Evolutionary conservation across 2,888 invertebrate species (phyloP).

Genomic region (Diaprepes abbreviatus): DNA sequence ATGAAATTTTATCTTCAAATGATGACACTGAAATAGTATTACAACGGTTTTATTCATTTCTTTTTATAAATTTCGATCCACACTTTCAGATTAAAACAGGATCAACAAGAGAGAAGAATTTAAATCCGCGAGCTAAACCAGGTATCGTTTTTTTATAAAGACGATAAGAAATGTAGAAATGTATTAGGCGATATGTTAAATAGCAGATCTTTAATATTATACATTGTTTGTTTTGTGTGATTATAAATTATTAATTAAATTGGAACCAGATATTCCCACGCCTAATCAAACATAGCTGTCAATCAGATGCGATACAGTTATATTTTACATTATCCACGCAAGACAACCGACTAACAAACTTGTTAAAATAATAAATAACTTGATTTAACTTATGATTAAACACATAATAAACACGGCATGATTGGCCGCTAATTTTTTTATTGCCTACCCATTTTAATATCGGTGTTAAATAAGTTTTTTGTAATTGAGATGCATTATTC

Average conservation of each 20-base stretch:
- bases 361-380: constrained; percentile 13
- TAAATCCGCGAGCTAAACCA: too few relatives aligned
- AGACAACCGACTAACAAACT: constrained; percentile 14
- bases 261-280: constrained; percentile 11
- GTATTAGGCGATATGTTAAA: not conserved
- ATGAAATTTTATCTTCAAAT: too few relatives aligned
- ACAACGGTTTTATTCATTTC: too few relatives aligned
- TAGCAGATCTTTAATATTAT: not conserved
- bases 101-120: too few relatives aligned
- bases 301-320: constrained; percentile 8
- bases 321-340: constrained; percentile 15
- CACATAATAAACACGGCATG: not conserved
- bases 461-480: too few relatives aligned
- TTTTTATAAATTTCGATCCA: too few relatives aligned
- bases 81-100: too few relatives aligned
- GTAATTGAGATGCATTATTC: too few relatives aligned
- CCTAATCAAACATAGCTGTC: constrained; percentile 1
- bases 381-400: constrained; percentile 12
- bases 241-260: constrained; percentile 5
- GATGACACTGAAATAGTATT: too few relatives aligned
- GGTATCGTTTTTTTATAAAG: too few relatives aligned
- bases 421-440: not conserved
- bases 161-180: too few relatives aligned
- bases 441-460: not conserved
- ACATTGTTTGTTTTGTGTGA: not conserved